phyloP scores from a whole-genome alignment of 2,888 invertebrate genomes.

The Drosophila hawaiiensis region DNA sequence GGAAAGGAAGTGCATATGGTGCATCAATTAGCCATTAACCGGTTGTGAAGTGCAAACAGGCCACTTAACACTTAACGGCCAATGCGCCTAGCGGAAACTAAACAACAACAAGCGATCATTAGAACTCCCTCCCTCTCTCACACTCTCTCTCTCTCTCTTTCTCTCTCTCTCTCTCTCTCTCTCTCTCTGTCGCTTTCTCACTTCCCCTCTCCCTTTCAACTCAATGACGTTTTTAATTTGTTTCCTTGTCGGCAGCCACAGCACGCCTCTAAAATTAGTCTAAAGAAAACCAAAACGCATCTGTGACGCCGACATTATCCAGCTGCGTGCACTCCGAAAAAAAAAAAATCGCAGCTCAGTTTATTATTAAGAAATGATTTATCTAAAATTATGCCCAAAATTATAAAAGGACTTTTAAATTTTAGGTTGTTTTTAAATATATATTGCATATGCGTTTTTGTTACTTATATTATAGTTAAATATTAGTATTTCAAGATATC shows the following conservation, averaged over 20 bases:
- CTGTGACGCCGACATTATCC: slow-evolving; percentile 32
- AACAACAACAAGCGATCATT: slow-evolving; percentile 72
- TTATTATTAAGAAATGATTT: background rate
- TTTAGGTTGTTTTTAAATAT: background rate
- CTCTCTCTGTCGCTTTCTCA: background rate
- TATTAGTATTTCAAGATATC: background rate
- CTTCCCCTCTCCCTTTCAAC: background rate
- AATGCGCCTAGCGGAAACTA: slow-evolving; percentile 74
- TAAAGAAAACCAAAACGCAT: slow-evolving; percentile 13
- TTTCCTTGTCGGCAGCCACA: slow-evolving; percentile 48
- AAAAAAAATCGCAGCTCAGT: background rate
- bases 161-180: background rate
- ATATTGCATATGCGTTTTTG: background rate
- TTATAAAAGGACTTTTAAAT: background rate
- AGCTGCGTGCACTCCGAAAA: slow-evolving; percentile 34
- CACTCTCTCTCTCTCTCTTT: background rate
- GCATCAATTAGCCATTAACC: slow-evolving; percentile 46
- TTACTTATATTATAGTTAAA: background rate
- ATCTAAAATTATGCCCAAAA: background rate
- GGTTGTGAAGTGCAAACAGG: slow-evolving; percentile 66
- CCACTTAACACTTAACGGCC: slow-evolving; percentile 65
- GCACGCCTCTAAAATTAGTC: slow-evolving; percentile 54
- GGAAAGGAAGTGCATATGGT: slow-evolving; percentile 62
- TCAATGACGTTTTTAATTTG: slow-evolving; percentile 62
- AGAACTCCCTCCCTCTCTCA: background rate